phyloP scores from a whole-genome alignment of 1,140 invertebrate genomes.

The Macrobrachium nipponense region DNA sequence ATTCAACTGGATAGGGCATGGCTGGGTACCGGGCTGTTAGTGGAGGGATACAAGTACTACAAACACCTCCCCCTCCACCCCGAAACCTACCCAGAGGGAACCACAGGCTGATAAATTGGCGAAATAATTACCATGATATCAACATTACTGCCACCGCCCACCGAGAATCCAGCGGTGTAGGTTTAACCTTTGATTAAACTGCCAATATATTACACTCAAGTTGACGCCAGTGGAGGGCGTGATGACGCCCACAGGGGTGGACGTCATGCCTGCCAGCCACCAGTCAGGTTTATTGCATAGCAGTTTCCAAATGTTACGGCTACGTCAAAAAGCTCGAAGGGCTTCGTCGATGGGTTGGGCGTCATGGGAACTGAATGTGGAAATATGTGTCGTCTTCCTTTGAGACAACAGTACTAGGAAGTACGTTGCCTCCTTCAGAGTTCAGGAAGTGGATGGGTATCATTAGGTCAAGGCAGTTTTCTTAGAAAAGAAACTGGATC shows the following conservation, averaged over 20 bases:
- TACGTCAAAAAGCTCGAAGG: neutral
- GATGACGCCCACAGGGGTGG: neutral
- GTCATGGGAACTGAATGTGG: too few species aligned
- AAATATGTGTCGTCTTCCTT: too few species aligned
- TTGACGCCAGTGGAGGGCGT: neutral
- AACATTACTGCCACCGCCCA: constrained; percentile 44
- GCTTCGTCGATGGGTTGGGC: too few species aligned
- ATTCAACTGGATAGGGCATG: neutral
- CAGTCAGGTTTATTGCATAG: constrained; percentile 8
- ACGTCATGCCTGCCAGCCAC: constrained; percentile 33
- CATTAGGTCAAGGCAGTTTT: neutral
- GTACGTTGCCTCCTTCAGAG: too few species aligned
- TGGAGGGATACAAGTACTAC: neutral
- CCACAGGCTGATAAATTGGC: constrained; percentile 28
- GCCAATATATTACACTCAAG: constrained; percentile 24
- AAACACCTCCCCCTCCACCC: neutral
- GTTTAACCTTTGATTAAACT: constrained; percentile 35
- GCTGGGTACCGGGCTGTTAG: neutral
- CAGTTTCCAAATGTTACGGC: constrained; percentile 19
- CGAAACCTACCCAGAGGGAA: neutral
- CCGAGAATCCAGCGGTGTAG: constrained; percentile 42
- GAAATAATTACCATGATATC: constrained; percentile 58
- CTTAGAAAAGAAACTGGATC: neutral
- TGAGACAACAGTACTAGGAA: too few species aligned
- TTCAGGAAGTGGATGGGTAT: neutral